Conservation (phyloP, 2,888 invertebrate genomes). For the Nycteola revayana region DNA sequence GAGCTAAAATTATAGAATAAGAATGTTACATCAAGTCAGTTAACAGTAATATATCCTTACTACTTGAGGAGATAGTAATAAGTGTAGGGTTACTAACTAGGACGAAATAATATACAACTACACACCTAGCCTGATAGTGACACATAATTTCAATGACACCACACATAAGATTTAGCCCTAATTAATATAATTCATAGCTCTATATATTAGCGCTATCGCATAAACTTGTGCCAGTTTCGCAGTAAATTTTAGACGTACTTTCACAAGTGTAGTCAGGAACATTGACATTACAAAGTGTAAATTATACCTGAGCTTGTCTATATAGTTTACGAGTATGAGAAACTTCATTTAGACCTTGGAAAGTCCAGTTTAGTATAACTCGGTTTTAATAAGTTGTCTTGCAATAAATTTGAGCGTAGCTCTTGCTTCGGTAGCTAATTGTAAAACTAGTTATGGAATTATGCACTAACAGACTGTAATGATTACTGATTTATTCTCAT, state of each 20-base stretch:
- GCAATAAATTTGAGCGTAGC: not conserved
- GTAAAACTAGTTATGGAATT: no score
- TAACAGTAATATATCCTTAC: no score
- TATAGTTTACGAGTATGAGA: constrained; percentile 21
- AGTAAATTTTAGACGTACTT: constrained; percentile 21
- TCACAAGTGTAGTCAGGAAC: constrained; percentile 15
- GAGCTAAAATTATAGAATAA: no score
- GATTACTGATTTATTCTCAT: constrained; percentile 5
- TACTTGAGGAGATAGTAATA: no score
- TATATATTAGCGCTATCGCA: constrained; percentile 13
- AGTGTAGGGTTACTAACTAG: no score
- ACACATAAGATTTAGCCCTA: not conserved
- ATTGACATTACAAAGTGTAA: constrained; percentile 21
- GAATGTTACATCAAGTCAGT: no score
- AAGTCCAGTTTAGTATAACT: constrained; percentile 15
- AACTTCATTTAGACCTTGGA: constrained; percentile 19
- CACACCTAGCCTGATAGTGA: no score
- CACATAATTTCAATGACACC: no score
- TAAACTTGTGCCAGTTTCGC: constrained; percentile 14
- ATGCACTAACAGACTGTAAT: no score
- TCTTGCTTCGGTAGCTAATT: no score
- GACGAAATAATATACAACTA: no score
- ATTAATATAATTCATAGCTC: constrained; percentile 16
- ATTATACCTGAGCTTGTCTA: constrained; percentile 18
- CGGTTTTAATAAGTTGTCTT: constrained; percentile 15